Conservation (phyloP, 2,888 invertebrate genomes). For the Auanema freiburgensis region DNA sequence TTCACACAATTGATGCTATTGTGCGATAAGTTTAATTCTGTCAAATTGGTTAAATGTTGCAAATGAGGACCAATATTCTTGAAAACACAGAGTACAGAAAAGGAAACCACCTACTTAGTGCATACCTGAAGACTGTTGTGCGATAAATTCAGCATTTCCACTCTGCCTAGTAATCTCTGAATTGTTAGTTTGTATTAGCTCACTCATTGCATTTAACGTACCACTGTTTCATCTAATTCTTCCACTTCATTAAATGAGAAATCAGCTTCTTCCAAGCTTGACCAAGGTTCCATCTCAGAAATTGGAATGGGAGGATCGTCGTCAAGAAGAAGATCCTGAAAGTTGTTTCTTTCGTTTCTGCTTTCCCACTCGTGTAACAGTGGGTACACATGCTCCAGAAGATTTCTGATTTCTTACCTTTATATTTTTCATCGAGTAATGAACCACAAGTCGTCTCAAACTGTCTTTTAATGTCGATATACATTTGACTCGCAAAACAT, state of each 20-base stretch:
- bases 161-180: constrained; percentile 65
- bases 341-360: not conserved
- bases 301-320: constrained; percentile 69
- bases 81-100: constrained; percentile 77
- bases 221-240: constrained; percentile 80
- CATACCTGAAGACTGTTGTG: constrained; percentile 76
- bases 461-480: constrained; percentile 71
- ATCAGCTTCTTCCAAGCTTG: constrained; percentile 73
- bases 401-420: constrained; percentile 20
- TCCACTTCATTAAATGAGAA: constrained; percentile 79
- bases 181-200: constrained; percentile 8
- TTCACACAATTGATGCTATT: constrained; percentile 75
- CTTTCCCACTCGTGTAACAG: too few relatives aligned
- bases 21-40: constrained; percentile 78
- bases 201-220: constrained; percentile 60
- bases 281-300: constrained; percentile 45
- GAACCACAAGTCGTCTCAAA: constrained; percentile 73
- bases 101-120: constrained; percentile 69
- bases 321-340: constrained; percentile 80
- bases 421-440: constrained; percentile 71
- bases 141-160: constrained; percentile 71
- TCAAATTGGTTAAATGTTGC: constrained; percentile 78
- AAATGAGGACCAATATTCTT: constrained; percentile 75
- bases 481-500: constrained; percentile 61
- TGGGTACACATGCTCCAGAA: too few relatives aligned